Conservation (phyloP, 2,113 vertebrate species). For the Ceyx melanurus region DNA sequence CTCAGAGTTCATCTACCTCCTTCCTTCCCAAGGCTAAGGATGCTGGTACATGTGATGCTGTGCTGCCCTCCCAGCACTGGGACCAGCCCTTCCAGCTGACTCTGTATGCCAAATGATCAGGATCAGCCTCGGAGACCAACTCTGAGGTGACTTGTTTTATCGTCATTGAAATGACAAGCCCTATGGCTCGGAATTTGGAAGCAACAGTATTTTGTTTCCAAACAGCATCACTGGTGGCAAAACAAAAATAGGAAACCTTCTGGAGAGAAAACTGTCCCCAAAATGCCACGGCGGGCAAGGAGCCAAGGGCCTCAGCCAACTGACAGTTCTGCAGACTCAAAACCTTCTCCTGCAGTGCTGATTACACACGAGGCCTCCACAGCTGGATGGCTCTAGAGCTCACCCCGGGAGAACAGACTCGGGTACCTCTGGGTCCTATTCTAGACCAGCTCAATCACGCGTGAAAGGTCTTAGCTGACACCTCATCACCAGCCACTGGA, state of each 20-base stretch:
- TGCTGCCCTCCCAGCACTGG: not conserved
- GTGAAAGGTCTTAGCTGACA: not conserved
- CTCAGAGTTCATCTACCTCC: not conserved
- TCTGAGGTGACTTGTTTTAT: not conserved
- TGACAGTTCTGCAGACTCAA: not conserved
- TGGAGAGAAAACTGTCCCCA: slow-evolving; percentile 15
- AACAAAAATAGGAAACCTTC: slow-evolving; percentile 8
- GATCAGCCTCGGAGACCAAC: slow-evolving; percentile 2
- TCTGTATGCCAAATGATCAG: not conserved
- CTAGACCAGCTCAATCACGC: not conserved
- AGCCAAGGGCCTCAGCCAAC: not conserved
- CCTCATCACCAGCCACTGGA: not conserved
- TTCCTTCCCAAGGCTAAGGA: not conserved
- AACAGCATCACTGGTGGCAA: not conserved
- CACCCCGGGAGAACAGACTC: not conserved
- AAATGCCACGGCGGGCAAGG: not conserved
- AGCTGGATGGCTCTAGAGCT: not conserved
- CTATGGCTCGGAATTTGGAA: not conserved
- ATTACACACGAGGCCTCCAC: not conserved
- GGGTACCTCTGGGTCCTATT: not conserved
- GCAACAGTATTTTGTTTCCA: not conserved
- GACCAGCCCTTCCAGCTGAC: not conserved
- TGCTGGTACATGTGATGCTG: rapidly evolving
- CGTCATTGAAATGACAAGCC: slow-evolving; percentile 28
- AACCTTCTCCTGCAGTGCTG: not conserved